Evolutionary conservation across 2,113 vertebrate genomes (phyloP), one percentile per base, ranked within the genome.

Genomic region (Saccopteryx leptura): DNA sequence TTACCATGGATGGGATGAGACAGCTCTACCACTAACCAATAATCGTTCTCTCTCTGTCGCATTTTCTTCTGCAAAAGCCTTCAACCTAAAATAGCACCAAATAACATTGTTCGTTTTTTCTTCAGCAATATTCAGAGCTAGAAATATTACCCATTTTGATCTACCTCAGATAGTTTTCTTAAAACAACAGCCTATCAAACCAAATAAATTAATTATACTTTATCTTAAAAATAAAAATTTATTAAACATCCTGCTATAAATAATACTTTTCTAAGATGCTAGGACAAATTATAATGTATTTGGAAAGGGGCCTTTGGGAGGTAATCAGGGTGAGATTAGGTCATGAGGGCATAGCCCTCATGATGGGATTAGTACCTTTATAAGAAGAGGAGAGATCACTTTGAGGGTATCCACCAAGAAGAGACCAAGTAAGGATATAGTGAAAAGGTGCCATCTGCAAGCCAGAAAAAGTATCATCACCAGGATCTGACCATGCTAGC

Each of bases 151-250:
- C 28, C 48, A 61, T 76, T 81, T 33, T 89, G 60, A 86, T 19
- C 31, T 5, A 60, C 13, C 48, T 92, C 56, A 85, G 33, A 84
- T 8, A 68, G 31, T 71, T 96, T 94, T 89, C 79, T 86, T 86
- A 78, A 92, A 91, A 61, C 17, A 71, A 46, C 23, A 74, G 23
- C 46, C 88, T 80, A 61, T 65, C 60, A 85, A 85, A 80, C 54
- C 72, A 91, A 89, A 88, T 46, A 46, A 93, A 74, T 83, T 88
- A 48, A 78, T 68, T 88, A 80, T 19, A 74, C 66, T 92, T 93
- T 26, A 58, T 26, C 39, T 93, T 79, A 88, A 82, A 68, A 76
- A 94, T 72, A 83, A 81, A 95, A 90, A n/a, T 14, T 7, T 52
- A 89, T 31, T 39, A 65, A 76, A 61, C 33, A 82, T 46, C 11